Evolutionary conservation across 2,797 vertebrate genomes (phyloP).

Genomic region (Cottoperca gobio): DNA sequence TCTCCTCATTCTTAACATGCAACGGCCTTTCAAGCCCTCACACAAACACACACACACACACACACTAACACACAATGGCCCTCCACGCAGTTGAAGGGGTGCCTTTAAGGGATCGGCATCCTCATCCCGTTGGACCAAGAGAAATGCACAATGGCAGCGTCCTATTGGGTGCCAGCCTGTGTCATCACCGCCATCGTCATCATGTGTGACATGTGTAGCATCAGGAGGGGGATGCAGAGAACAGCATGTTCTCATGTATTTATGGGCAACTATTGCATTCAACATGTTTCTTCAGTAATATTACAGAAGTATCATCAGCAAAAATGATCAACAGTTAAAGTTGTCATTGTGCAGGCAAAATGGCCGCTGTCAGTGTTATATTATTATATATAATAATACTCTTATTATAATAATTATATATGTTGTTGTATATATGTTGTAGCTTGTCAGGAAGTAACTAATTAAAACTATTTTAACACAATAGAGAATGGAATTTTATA

Average conservation of each 20-base stretch:
- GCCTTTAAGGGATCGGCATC: conserved; percentile 35
- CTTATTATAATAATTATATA: too few species aligned
- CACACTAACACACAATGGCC: background rate
- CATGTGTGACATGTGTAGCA: conserved; percentile 39
- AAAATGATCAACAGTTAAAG: too few species aligned
- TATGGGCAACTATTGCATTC: too few species aligned
- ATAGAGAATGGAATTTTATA: too few species aligned
- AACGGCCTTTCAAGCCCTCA: background rate
- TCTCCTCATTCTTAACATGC: conserved; percentile 15
- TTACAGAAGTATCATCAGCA: too few species aligned
- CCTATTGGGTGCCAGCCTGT: conserved; percentile 57
- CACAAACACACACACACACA: background rate
- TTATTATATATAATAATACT: too few species aligned
- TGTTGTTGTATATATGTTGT: too few species aligned
- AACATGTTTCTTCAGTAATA: too few species aligned
- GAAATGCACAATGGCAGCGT: conserved; percentile 34
- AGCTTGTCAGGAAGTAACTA: too few species aligned
- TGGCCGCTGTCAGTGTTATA: too few species aligned
- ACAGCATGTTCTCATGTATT: conserved; percentile 18
- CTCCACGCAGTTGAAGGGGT: background rate
- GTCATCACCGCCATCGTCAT: conserved; percentile 22
- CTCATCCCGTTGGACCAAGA: conserved; percentile 62
- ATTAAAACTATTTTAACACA: too few species aligned
- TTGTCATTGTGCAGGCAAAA: too few species aligned
- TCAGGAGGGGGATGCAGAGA: conserved; percentile 28